phyloP scores from a whole-genome alignment of 2,888 invertebrate genomes.

The Frankliniella intonsa region DNA sequence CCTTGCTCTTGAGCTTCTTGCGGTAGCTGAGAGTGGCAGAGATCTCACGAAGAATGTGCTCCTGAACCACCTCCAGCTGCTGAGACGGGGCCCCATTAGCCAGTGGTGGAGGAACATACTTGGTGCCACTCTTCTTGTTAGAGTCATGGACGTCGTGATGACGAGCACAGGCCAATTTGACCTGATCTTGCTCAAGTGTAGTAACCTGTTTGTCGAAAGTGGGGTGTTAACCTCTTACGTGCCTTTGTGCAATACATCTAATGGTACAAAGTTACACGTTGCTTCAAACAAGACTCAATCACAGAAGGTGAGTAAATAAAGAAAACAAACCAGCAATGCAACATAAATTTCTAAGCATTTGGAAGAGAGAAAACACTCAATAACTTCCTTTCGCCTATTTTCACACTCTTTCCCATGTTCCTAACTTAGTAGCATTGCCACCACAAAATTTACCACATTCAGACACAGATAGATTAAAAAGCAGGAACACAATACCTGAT shows the following conservation, averaged over 20 bases:
- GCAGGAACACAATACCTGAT: conserved; percentile 59
- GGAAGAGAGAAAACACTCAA: conserved; percentile 33
- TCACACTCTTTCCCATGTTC: conserved; percentile 5
- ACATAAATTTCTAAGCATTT: not conserved
- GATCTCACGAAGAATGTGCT: conserved; percentile 80
- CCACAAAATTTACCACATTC: not conserved
- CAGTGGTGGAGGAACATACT: conserved; percentile 28
- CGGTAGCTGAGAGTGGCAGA: conserved; percentile 76
- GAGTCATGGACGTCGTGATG: conserved; percentile 31
- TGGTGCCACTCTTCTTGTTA: conserved; percentile 32
- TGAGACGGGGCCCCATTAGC: conserved; percentile 16
- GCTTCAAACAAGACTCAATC: conserved; percentile 37
- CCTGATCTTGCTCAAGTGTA: conserved; percentile 71
- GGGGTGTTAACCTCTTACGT: not conserved
- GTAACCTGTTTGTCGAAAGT: conserved; percentile 49
- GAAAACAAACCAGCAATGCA: conserved; percentile 30
- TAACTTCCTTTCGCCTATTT: conserved; percentile 32
- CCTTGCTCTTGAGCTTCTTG: conserved; percentile 77
- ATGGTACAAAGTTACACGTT: conserved; percentile 25
- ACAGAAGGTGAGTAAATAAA: conserved; percentile 34
- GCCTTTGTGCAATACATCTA: conserved; percentile 2
- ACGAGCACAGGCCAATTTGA: conserved; percentile 59
- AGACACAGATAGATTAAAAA: conserved; percentile 28
- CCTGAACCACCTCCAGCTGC: conserved; percentile 57
- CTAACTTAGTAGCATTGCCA: not conserved